Evolutionary conservation across 1,140 invertebrate genomes (phyloP).

Genomic region (Drosophila melanica): DNA sequence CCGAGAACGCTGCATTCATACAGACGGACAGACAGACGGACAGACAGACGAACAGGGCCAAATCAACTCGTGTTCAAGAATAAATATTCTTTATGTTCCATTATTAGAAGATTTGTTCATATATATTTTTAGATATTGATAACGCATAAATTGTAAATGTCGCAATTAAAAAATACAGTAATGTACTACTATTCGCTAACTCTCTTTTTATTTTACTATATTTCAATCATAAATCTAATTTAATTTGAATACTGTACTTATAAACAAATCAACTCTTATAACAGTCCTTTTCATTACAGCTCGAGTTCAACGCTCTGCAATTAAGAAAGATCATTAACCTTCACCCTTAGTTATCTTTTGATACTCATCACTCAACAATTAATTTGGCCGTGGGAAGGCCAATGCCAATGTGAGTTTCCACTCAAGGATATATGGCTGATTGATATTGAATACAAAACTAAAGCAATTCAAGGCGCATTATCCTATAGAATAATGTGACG

Average conservation of each 20-base stretch:
- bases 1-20: no score
- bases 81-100: no score
- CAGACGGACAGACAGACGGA: no score
- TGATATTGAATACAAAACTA: conserved; percentile 62
- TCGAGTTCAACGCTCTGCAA: conserved; percentile 50
- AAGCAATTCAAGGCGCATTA: conserved; percentile 60
- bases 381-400: conserved; percentile 60
- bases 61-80: no score
- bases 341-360: conserved; percentile 17
- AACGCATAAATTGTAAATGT: no score
- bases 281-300: no score
- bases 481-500: conserved; percentile 51
- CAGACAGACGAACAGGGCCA: no score
- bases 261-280: not conserved
- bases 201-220: not conserved
- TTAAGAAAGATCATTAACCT: conserved; percentile 61
- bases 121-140: no score
- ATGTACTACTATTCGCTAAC: not conserved
- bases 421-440: conserved; percentile 73
- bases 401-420: conserved; percentile 50
- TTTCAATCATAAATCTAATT: not conserved
- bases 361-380: conserved; percentile 40
- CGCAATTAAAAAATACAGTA: not conserved
- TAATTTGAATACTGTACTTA: not conserved
- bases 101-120: no score